A percentile compares a stretch with the other conserved stretches of the same genome.
Conservation (phyloP, 2,888 invertebrate species). For the Neoitamus cyanurus region DNA sequence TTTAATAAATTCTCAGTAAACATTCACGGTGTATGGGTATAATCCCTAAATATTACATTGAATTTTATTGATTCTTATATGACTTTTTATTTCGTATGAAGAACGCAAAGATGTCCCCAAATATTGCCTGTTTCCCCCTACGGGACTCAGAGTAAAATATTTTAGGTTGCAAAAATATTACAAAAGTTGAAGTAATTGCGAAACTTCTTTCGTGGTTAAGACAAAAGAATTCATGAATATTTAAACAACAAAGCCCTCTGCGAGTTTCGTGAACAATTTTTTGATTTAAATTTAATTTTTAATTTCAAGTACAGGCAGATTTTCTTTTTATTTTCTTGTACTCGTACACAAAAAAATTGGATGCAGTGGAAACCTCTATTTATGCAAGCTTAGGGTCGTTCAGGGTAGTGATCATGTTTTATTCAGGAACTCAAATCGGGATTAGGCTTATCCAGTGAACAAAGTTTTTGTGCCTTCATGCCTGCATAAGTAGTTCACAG, state of each 20-base stretch:
- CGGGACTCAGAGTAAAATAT: not conserved
- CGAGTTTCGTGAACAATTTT: constrained; percentile 1
- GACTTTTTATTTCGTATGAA: not conserved
- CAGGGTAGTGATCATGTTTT: not conserved
- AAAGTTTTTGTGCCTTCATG: not conserved
- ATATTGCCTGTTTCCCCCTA: not conserved
- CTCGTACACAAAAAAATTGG: not conserved
- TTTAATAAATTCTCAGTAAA: too few species aligned
- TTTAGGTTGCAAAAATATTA: not conserved
- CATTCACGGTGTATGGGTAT: not conserved
- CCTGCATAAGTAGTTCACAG: constrained; percentile 6
- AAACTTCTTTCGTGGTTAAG: not conserved
- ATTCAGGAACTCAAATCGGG: constrained; percentile 22
- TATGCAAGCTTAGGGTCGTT: not conserved
- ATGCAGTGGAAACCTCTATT: not conserved
- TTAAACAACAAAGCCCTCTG: not conserved
- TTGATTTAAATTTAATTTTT: constrained; percentile 33
- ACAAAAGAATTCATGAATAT: constrained; percentile 19
- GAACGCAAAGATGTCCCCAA: not conserved
- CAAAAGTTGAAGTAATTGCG: constrained; percentile 28
- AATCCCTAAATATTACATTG: not conserved
- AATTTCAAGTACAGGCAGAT: constrained; percentile 18
- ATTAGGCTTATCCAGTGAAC: constrained; percentile 17
- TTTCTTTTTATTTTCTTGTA: not conserved
- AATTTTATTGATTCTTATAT: not conserved